Percentiles rank a stretch among this genome's conserved stretches.
Conservation (phyloP, 1,140 invertebrate genomes). For the Colletes gigas region DNA sequence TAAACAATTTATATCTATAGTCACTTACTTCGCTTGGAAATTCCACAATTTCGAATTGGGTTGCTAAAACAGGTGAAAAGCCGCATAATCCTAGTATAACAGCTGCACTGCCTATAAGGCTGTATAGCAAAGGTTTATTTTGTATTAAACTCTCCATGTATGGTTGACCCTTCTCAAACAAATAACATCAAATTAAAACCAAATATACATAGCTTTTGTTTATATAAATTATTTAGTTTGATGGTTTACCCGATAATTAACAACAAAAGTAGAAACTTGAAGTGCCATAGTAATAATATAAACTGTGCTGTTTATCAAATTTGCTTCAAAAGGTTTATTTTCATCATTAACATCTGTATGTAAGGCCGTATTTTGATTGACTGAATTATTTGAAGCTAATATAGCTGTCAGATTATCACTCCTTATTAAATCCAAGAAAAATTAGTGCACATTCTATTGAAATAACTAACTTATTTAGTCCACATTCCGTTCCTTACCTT, state of each 20-base stretch:
- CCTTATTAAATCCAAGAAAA: conserved; percentile 71
- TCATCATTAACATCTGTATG: conserved; percentile 84
- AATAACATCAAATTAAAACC: conserved; percentile 30
- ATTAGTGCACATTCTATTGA: conserved; percentile 24
- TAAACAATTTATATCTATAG: neutral
- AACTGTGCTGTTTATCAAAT: conserved; percentile 97
- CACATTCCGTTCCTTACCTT: conserved; percentile 81
- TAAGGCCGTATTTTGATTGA: conserved; percentile 15
- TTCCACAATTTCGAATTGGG: conserved; percentile 94
- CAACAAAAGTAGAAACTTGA: conserved; percentile 98
- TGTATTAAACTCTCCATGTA: conserved; percentile 98
- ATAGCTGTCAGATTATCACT: conserved; percentile 81
- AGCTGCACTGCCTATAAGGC: conserved; percentile 88
- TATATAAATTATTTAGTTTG: neutral
- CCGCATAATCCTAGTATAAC: conserved; percentile 89
- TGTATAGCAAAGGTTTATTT: conserved; percentile 96
- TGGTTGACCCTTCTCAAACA: conserved; percentile 91
- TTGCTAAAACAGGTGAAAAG: conserved; percentile 88
- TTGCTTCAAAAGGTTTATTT: conserved; percentile 94
- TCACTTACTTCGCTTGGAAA: conserved; percentile 91
- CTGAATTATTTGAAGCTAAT: conserved; percentile 33
- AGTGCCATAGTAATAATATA: conserved; percentile 98
- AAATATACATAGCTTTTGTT: neutral
- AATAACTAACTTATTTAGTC: neutral
- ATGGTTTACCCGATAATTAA: conserved; percentile 97